Conservation (phyloP, 2,113 vertebrate species). For the Romanogobio albipinnatus region DNA sequence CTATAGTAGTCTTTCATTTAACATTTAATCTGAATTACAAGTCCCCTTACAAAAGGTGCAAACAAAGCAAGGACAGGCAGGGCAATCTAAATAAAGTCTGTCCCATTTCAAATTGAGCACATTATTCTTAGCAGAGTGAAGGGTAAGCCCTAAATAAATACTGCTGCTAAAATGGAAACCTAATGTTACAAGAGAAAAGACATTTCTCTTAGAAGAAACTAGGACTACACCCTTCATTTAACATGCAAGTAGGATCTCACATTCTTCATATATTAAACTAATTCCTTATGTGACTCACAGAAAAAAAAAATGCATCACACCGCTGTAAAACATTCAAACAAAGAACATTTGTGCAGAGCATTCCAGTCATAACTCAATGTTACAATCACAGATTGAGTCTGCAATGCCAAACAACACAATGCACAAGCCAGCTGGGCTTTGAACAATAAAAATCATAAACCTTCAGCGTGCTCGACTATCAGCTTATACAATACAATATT, state of each 20-base stretch:
- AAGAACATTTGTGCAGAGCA: slow-evolving; percentile 50
- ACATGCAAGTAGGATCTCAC: not conserved
- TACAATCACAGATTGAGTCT: slow-evolving; percentile 21
- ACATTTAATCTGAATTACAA: not conserved
- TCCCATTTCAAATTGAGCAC: slow-evolving; percentile 30
- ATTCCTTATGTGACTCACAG: not conserved
- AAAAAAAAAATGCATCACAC: not conserved
- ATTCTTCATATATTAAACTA: not conserved
- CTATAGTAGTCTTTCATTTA: not conserved
- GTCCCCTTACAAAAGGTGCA: not conserved
- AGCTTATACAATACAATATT: not conserved
- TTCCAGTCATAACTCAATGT: slow-evolving; percentile 57
- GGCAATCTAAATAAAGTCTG: slow-evolving; percentile 42
- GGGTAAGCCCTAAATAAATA: slow-evolving; percentile 20
- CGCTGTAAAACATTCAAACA: slow-evolving; percentile 19
- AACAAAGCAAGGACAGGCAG: not conserved
- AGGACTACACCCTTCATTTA: not conserved
- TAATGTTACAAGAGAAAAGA: slow-evolving; percentile 11
- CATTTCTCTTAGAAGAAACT: slow-evolving; percentile 12
- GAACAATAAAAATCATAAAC: slow-evolving; percentile 23
- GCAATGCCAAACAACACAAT: not conserved
- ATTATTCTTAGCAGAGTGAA: slow-evolving; percentile 43
- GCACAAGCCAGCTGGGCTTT: not conserved
- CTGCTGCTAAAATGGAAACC: slow-evolving; percentile 12
- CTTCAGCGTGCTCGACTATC: not conserved